Conservation (phyloP, 2,797 vertebrate genomes). For the Xyrichtys novacula region DNA sequence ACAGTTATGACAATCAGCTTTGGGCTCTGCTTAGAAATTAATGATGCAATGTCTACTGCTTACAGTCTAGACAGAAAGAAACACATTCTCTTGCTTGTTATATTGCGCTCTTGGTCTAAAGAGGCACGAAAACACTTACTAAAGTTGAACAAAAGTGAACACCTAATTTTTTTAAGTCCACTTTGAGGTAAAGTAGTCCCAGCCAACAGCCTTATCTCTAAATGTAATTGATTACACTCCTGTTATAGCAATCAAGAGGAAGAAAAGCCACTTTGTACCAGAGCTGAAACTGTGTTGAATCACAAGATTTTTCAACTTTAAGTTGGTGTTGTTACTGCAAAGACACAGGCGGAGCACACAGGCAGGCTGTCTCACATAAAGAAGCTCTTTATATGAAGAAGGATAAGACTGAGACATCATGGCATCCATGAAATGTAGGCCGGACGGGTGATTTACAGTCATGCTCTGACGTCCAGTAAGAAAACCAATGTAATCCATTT, state of each 20-base stretch:
- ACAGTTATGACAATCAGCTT: not conserved
- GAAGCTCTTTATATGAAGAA: slow-evolving; percentile 36
- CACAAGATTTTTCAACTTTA: slow-evolving; percentile 38
- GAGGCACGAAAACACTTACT: not conserved
- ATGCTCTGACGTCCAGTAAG: not conserved
- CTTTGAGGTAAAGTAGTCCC: not conserved
- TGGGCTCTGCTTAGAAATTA: not conserved
- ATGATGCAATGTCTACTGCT: not conserved
- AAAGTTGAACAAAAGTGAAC: not conserved
- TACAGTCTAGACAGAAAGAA: not conserved
- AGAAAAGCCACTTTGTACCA: slow-evolving; percentile 29
- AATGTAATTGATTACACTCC: slow-evolving; percentile 8
- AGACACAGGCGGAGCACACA: slow-evolving; percentile 19
- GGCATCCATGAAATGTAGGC: not conserved
- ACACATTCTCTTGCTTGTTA: not conserved
- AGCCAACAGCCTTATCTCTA: not conserved
- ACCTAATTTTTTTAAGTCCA: not conserved
- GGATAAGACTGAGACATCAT: slow-evolving; percentile 1
- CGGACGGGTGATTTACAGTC: slow-evolving; percentile 1
- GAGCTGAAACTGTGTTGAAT: slow-evolving; percentile 16
- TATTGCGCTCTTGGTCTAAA: not conserved
- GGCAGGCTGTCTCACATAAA: slow-evolving; percentile 19
- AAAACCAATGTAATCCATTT: not conserved
- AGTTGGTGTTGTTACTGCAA: slow-evolving; percentile 5
- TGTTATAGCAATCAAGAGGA: slow-evolving; percentile 2